Evolutionary conservation across 1,140 invertebrate species (phyloP), one percentile per base, ranked within the genome.

Genomic region (Whitmania pigra): DNA sequence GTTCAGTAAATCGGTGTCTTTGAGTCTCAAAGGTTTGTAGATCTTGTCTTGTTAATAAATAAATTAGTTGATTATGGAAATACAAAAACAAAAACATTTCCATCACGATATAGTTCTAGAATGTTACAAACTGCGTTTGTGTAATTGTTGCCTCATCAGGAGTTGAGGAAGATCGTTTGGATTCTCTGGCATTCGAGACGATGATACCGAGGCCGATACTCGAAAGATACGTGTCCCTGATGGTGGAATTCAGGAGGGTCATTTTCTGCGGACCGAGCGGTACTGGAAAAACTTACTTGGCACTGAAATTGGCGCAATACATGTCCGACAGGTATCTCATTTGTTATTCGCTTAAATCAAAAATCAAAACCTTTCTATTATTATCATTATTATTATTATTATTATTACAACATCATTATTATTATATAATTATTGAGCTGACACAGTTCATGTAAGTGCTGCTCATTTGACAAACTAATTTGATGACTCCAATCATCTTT

Each of bases 231-330:
- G 87, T 93, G 6, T 89, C 90, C 6, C 83, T 96, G 57, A 81
- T 99, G 67, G 88, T 89, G 29, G 93, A 97, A 79, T 93, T 97
- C 82, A 85, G 93, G 53, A 84, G 94, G 27, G 88, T 99, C 36
- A 95, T 98, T 67, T 83, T 99, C 3, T 96, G 93, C 84, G 96
- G 96, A 0, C 93, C 94, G 2, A 94, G 92, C 78, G 95, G 94
- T 40, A 97, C 94, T 0, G 95, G 96, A 7, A 99, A 99, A 81
- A 94, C 93, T 7, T 96, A 96, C 79, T 83, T 97, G 55, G 94
- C 94, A 2, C 89, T 91, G n/a, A 92, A 94, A 80, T 82, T 98
- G 25, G 94, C 94, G 0, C 90, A 94, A 80, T 93, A 92, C 79
- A 87, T 96, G 29, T 78, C 81, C n/a, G 74, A 70, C 20, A 53